Evolutionary conservation across 2,888 invertebrate genomes (phyloP), one percentile per base, ranked within the genome.

Genomic region (Tinea trinotella): DNA sequence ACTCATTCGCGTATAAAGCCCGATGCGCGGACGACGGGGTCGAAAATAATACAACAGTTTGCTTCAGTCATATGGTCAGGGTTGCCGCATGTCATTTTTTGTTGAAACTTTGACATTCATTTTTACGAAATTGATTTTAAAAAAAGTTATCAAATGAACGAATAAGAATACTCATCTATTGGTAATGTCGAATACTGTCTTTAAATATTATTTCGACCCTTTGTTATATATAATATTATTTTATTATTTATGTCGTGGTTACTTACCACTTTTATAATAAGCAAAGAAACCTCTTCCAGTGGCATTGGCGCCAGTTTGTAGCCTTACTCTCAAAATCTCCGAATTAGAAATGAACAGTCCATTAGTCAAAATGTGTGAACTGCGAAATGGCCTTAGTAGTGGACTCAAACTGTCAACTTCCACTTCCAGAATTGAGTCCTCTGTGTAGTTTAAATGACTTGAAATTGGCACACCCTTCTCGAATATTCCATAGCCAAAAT

Each of bases 241-340:
- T 30, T 9, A 30, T 30, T 30, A 30, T 10, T 44, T 44, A 10
- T 44, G 9, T n/a, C 44, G 12, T 44, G 13, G 13, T 12, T 10
- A 66, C 80, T 76, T 61, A 90, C 90, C 88, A 56, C 89, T 90
- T 74, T 88, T 90, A 69, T 90, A 93, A 61, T 84, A 75, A 2
- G 91, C 92, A 56, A 87, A 76, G 70, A 92, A 93, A 1, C 92
- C 93, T 56, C 79, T 78, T 0, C 93, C 92, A 0, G 83, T 83
- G 0, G 91, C 90, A 62, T 87, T 87, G 56, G 88, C 85, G 1
- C 90, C 90, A 0, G 92, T 92, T 56, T 85, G 85, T 54, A 93
- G 70, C 48, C 87, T 85, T n/a, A 93, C 70, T 54, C 88, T 71
- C 53, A 93, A 66, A 46, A 88, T 76, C 67, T 93, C 92, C 0